A percentile compares a stretch with the other conserved stretches of the same genome.
Evolutionary conservation across 2,113 vertebrate species (phyloP).

Genomic region (Mastomys natalensis): DNA sequence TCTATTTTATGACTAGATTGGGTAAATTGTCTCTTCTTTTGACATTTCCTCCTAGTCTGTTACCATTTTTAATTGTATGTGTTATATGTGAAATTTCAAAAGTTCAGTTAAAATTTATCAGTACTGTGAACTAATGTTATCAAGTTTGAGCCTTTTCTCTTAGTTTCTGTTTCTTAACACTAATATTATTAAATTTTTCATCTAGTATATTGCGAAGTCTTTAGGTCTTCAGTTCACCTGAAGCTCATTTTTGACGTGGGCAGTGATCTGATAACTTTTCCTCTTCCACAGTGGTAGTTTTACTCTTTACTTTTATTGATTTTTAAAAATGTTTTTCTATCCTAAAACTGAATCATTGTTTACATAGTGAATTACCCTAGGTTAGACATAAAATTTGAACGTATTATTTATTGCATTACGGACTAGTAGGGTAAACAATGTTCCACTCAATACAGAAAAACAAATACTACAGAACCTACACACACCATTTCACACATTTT

Average conservation of each 20-base stretch:
- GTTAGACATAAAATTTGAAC: slow-evolving; percentile 15
- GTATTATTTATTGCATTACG: slow-evolving; percentile 10
- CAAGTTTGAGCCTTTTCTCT: background rate
- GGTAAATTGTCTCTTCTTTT: slow-evolving; percentile 7
- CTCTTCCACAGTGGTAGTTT: background rate
- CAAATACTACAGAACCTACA: background rate
- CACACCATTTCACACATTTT: background rate
- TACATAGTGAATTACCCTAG: background rate
- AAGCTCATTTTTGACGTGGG: background rate
- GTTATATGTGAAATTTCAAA: slow-evolving; percentile 11
- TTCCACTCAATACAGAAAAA: slow-evolving; percentile 12
- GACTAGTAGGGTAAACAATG: background rate
- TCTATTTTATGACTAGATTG: background rate
- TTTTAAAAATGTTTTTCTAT: background rate
- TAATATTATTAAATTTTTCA: background rate
- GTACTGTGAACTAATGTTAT: background rate
- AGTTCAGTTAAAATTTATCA: slow-evolving; percentile 13
- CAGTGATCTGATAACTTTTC: background rate
- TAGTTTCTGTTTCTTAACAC: background rate
- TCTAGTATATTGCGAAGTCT: background rate
- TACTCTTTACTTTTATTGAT: background rate
- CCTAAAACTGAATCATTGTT: background rate
- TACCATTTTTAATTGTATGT: background rate
- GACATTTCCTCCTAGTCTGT: background rate
- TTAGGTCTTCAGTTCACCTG: background rate